Conservation (phyloP, 1,140 invertebrate genomes). For the Arctopsyche grandis region DNA sequence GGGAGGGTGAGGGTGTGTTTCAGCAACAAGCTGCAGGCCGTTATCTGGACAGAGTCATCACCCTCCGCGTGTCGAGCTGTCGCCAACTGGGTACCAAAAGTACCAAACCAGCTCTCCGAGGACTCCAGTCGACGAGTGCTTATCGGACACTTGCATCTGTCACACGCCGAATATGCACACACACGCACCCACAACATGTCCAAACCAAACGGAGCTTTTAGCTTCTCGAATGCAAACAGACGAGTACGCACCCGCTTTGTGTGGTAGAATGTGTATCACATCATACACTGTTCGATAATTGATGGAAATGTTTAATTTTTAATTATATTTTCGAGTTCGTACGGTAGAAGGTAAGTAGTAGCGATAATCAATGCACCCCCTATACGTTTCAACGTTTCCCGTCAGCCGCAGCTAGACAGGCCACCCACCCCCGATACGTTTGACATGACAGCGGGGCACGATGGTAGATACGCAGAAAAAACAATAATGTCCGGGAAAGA, state of each 20-base stretch:
- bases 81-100: constrained; percentile 2
- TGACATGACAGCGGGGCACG: constrained; percentile 48
- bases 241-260: no score
- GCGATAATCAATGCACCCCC: constrained; percentile 18
- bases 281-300: no score
- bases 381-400: constrained; percentile 2
- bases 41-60: constrained; percentile 35
- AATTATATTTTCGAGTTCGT: background rate
- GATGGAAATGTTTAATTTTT: no score
- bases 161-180: constrained; percentile 2
- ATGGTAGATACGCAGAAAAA: constrained; percentile 51
- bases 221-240: no score
- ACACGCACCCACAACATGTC: background rate
- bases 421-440: background rate
- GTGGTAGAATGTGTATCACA: no score
- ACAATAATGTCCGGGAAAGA: constrained; percentile 47
- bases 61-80: constrained; percentile 14
- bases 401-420: constrained; percentile 15
- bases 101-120: background rate
- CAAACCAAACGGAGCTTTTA: background rate
- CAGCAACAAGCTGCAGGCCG: constrained; percentile 40
- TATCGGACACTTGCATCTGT: constrained; percentile 45
- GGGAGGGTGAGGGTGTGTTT: background rate
- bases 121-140: constrained; percentile 17
- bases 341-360: constrained; percentile 8